phyloP scores from a whole-genome alignment of 2,888 invertebrate species.

The Phyllotreta cruciferae region DNA sequence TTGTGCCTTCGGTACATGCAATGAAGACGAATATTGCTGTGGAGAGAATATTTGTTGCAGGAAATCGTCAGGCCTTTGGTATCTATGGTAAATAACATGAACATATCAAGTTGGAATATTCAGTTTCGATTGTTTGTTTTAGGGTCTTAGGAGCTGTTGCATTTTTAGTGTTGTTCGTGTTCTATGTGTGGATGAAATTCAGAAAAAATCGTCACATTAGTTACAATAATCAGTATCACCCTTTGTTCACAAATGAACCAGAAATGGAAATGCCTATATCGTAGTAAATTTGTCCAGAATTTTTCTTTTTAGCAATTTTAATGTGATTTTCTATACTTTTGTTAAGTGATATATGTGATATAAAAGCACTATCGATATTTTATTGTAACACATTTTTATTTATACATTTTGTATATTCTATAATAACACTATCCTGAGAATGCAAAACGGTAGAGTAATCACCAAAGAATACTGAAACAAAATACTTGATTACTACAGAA shows the following conservation, averaged over 20 bases:
- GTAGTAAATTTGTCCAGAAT: too few relatives aligned
- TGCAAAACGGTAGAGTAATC: neutral
- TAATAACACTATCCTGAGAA: too few relatives aligned
- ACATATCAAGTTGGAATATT: neutral
- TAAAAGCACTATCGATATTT: neutral
- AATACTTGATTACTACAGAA: neutral
- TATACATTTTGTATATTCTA: neutral
- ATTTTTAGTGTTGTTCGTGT: conserved; percentile 1
- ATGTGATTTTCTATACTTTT: too few relatives aligned
- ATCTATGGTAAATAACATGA: conserved; percentile 50
- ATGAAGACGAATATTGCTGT: conserved; percentile 55
- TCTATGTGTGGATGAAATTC: conserved; percentile 1
- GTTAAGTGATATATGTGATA: too few relatives aligned
- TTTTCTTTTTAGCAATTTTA: too few relatives aligned
- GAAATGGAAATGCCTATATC: conserved; percentile 1
- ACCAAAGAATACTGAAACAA: conserved; percentile 11
- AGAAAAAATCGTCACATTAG: neutral
- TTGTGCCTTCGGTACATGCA: conserved; percentile 55
- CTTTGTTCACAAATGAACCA: conserved; percentile 1
- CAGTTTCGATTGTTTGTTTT: neutral
- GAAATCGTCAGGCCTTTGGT: conserved; percentile 52
- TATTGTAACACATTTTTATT: neutral
- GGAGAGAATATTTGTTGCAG: conserved; percentile 56
- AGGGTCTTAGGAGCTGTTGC: neutral
- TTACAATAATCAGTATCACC: neutral